Evolutionary conservation across 2,113 vertebrate species (phyloP).

Genomic region (Calidris pygmaea): DNA sequence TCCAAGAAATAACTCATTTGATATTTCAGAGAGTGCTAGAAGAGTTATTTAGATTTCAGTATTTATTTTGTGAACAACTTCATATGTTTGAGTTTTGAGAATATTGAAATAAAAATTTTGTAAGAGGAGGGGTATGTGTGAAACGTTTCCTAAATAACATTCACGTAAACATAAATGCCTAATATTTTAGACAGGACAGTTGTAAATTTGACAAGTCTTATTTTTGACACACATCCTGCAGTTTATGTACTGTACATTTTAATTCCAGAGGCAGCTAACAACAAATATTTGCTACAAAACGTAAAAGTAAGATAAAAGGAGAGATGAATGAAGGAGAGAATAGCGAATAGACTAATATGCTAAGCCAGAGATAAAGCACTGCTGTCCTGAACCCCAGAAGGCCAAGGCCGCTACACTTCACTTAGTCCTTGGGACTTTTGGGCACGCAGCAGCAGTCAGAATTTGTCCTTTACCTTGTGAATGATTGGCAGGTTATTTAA

Average conservation of each 20-base stretch:
- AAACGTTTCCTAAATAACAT: neutral
- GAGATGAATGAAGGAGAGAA: neutral
- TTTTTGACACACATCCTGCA: neutral
- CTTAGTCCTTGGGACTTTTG: neutral
- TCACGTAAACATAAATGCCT: rapidly evolving
- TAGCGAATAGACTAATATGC: neutral
- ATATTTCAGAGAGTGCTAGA: neutral
- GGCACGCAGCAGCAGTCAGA: neutral
- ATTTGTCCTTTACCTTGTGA: neutral
- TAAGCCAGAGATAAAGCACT: neutral
- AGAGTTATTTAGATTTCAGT: neutral
- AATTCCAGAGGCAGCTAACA: neutral
- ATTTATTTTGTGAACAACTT: neutral
- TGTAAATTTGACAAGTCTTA: neutral
- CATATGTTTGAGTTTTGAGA: neutral
- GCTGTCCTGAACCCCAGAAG: neutral
- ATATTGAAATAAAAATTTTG: neutral
- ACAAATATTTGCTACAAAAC: neutral
- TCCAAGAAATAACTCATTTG: neutral
- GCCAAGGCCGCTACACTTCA: neutral
- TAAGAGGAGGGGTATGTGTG: neutral
- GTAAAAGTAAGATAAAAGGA: neutral
- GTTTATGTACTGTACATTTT: neutral
- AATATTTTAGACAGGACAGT: neutral
- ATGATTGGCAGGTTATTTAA: conserved; percentile 54